Conservation (phyloP, 2,888 invertebrate genomes). For the Rhagonycha lutea region DNA sequence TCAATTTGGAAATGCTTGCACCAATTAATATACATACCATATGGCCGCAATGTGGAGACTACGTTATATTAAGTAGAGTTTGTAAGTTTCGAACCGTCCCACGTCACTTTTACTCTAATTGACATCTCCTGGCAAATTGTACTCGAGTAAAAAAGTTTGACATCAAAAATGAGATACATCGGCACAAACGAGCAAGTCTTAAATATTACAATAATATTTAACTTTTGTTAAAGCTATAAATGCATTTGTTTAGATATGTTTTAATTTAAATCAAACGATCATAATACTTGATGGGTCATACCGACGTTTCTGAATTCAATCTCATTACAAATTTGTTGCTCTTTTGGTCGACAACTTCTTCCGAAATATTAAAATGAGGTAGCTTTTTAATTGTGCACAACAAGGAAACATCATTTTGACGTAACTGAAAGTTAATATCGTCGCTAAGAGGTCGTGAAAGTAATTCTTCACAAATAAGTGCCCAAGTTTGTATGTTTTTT, state of each 20-base stretch:
- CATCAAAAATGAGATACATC: neutral
- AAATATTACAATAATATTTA: neutral
- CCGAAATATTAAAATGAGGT: slow-evolving; percentile 93
- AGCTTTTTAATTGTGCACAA: slow-evolving; percentile 83
- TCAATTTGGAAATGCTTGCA: neutral
- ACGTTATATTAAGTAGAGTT: neutral
- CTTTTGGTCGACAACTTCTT: slow-evolving; percentile 95
- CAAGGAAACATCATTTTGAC: slow-evolving; percentile 91
- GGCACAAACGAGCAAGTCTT: neutral
- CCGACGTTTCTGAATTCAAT: slow-evolving; percentile 95
- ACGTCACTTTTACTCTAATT: no score
- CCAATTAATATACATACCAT: neutral
- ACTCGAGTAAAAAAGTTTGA: neutral
- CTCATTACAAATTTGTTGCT: slow-evolving; percentile 93
- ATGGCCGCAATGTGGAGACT: no score
- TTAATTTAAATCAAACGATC: slow-evolving; percentile 52
- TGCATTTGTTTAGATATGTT: neutral
- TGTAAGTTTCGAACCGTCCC: neutral
- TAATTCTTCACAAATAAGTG: slow-evolving; percentile 89
- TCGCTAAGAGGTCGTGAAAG: slow-evolving; percentile 84
- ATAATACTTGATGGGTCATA: slow-evolving; percentile 66
- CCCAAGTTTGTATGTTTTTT: slow-evolving; percentile 91
- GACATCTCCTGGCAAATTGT: neutral
- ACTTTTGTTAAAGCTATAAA: neutral
- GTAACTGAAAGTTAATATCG: slow-evolving; percentile 85